phyloP scores from a whole-genome alignment of 2,797 vertebrate species.

The Smutsia temminckii region DNA sequence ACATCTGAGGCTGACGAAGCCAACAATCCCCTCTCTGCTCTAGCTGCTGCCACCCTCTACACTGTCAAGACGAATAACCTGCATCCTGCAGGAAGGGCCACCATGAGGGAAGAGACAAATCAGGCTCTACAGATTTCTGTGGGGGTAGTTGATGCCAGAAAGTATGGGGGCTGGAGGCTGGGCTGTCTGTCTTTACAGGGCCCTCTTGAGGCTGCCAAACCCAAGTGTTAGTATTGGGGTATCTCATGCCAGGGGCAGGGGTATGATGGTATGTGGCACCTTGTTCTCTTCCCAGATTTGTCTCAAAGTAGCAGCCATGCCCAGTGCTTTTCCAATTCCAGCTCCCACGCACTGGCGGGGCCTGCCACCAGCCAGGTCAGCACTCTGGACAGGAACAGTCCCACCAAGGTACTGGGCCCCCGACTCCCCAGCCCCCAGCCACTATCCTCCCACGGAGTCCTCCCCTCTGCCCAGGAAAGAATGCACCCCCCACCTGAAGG shows the following conservation, averaged over 20 bases:
- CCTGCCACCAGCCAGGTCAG: slow-evolving; percentile 91
- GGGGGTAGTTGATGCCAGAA: not conserved
- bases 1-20: not conserved
- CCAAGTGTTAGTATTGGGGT: not conserved
- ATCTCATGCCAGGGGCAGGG: slow-evolving; percentile 7
- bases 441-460: not conserved
- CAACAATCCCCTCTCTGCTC: not conserved
- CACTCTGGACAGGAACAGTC: slow-evolving; percentile 93
- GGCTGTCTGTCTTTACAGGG: not conserved
- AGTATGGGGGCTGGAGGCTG: not conserved
- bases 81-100: not conserved
- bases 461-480: slow-evolving; percentile 7
- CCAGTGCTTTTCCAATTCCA: slow-evolving; percentile 96
- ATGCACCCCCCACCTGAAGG: not conserved
- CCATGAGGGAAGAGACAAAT: not conserved
- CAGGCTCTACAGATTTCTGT: not conserved
- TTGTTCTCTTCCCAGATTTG: slow-evolving; percentile 90
- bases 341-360: slow-evolving; percentile 94
- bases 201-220: not conserved
- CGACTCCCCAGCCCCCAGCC: slow-evolving; percentile 31
- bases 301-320: slow-evolving; percentile 88
- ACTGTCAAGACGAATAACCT: not conserved
- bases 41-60: not conserved
- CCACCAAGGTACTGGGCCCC: slow-evolving; percentile 89
- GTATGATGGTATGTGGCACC: slow-evolving; percentile 82